These are phyloP conservation scores for Sitta europaea DNA, from an alignment of 2,113 vertebrate genomes.

Conservation along the genomic window DNA sequence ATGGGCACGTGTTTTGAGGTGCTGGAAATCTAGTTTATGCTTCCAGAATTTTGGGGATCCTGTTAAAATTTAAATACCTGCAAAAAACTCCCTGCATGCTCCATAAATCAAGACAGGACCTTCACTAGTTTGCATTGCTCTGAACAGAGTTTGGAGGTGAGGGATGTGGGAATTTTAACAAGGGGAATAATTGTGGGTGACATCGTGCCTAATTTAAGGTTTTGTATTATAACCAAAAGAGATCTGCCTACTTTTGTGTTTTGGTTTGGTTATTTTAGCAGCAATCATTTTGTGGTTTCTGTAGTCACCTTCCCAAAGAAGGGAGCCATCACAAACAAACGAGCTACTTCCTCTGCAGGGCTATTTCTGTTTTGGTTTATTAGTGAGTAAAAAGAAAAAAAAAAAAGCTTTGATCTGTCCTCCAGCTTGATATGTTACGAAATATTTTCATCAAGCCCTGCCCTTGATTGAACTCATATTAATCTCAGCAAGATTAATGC, in stretches of 20 bases:
- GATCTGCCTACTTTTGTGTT: not conserved
- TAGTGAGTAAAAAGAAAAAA: not conserved
- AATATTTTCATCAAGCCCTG: constrained; percentile 1
- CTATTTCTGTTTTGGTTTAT: constrained; percentile 9
- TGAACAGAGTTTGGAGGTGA: not conserved
- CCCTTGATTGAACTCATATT: not conserved
- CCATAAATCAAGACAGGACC: not conserved
- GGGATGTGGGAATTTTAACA: not conserved
- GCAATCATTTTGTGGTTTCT: not conserved
- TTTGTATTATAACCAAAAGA: not conserved
- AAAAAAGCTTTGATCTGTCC: not conserved
- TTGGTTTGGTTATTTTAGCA: not conserved
- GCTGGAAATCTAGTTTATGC: not conserved
- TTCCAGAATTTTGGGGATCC: not conserved
- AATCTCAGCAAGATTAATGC: not conserved
- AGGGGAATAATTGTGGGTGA: not conserved
- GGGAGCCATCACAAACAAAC: not conserved
- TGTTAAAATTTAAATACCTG: not conserved
- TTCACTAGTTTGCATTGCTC: not conserved
- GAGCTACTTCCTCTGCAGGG: not conserved
- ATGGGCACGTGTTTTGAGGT: not conserved
- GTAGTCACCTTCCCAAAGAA: constrained; percentile 17
- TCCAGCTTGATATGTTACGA: not conserved
- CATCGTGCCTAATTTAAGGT: not conserved
- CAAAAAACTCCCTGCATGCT: not conserved